A percentile compares a stretch with the other conserved stretches of the same genome.
These are phyloP conservation scores for Myotis myotis DNA, from an alignment of 2,797 vertebrate species.

Conservation along the genomic window DNA sequence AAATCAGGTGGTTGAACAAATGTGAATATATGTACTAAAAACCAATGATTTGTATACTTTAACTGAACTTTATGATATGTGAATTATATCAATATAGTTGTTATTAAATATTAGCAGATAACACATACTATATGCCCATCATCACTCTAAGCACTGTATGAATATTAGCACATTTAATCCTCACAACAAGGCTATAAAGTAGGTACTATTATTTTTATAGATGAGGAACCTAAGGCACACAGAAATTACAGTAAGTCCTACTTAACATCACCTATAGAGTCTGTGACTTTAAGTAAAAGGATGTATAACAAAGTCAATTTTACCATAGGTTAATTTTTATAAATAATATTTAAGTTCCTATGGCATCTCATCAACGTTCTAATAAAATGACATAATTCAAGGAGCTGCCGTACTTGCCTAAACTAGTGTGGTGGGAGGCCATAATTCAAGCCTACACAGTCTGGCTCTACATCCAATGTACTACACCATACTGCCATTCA, in stretches of 20 bases:
- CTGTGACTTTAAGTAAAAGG: background rate
- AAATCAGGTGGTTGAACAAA: constrained; percentile 3
- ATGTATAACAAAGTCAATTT: background rate
- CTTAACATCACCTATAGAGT: background rate
- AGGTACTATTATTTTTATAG: background rate
- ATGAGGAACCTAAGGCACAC: constrained; percentile 5
- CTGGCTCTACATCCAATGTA: background rate
- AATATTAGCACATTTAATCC: constrained; percentile 1
- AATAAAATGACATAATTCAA: background rate
- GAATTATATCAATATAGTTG: background rate
- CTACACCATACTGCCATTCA: background rate
- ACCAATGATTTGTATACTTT: background rate
- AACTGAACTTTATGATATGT: background rate
- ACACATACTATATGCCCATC: background rate
- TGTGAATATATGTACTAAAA: constrained; percentile 25
- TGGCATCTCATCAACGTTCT: background rate
- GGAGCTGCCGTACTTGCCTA: background rate
- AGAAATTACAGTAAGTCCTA: background rate
- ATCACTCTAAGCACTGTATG: background rate
- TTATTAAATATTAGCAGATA: background rate
- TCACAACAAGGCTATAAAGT: background rate
- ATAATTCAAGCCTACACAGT: background rate
- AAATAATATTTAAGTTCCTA: background rate
- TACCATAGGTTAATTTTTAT: background rate
- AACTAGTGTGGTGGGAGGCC: background rate